Conservation (phyloP, 2,113 vertebrate species). For the Ageneiosus marmoratus region DNA sequence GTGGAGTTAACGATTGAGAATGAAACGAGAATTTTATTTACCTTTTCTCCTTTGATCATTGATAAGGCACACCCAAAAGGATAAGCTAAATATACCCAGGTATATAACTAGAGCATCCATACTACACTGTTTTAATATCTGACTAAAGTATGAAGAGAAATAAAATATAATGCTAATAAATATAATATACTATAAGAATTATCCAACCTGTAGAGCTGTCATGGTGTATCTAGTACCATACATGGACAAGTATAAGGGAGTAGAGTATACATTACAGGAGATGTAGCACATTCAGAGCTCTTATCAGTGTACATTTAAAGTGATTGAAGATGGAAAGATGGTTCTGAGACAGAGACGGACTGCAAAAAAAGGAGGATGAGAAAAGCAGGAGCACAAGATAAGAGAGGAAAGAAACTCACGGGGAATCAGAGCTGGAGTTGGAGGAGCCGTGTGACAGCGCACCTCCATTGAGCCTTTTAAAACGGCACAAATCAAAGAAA, state of each 20-base stretch:
- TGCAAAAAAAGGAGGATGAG: constrained; percentile 43
- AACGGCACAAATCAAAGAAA: constrained; percentile 90
- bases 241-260: background rate
- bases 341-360: background rate
- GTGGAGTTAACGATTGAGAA: background rate
- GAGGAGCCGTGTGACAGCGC: constrained; percentile 91
- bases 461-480: constrained; percentile 95
- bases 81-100: background rate
- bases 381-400: constrained; percentile 63
- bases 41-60: background rate
- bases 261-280: background rate
- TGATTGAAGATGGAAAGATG: constrained; percentile 19
- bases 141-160: background rate
- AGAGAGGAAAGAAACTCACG: constrained; percentile 89
- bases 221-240: background rate
- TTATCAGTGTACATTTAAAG: constrained; percentile 21
- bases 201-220: background rate
- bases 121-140: background rate
- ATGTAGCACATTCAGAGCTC: constrained; percentile 19
- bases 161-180: no score
- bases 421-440: constrained; percentile 95
- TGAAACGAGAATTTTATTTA: background rate
- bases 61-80: background rate
- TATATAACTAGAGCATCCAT: background rate
- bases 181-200: no score